Evolutionary conservation across 2,797 vertebrate species (phyloP).

Genomic region (Oryzias sinensis): DNA sequence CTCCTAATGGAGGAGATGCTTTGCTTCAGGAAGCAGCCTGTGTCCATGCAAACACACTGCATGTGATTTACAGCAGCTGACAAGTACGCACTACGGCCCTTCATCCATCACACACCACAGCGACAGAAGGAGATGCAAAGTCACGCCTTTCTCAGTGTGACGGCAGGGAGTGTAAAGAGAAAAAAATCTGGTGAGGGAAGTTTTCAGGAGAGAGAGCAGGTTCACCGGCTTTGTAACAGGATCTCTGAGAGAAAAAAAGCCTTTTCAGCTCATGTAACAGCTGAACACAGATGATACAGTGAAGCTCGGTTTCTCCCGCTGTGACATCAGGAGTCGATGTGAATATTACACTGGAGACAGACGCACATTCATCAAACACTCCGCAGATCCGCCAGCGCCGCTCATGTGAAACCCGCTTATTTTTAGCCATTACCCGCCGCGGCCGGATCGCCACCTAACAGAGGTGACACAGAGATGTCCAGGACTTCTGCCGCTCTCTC

Average conservation of each 20-base stretch:
- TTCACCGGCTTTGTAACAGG: too few relatives aligned
- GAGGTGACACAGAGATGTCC: constrained; percentile 16
- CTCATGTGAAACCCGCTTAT: constrained; percentile 7
- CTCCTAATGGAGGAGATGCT: too few relatives aligned
- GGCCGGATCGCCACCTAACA: constrained; percentile 13
- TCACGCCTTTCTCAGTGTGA: too few relatives aligned
- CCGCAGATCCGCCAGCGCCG: constrained; percentile 5
- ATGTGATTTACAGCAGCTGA: constrained; percentile 2
- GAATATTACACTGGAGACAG: constrained; percentile 6
- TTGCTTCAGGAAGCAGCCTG: too few relatives aligned
- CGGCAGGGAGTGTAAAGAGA: too few relatives aligned
- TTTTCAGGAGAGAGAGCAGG: too few relatives aligned
- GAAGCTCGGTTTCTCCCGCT: constrained; percentile 2
- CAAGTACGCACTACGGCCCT: too few relatives aligned
- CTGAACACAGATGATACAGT: neutral
- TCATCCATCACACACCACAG: too few relatives aligned
- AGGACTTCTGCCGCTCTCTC: constrained; percentile 36
- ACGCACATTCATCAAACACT: constrained; percentile 9
- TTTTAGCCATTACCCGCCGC: constrained; percentile 15
- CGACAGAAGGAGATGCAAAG: too few relatives aligned
- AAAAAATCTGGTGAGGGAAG: too few relatives aligned
- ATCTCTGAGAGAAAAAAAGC: too few relatives aligned
- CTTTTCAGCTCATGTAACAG: too few relatives aligned
- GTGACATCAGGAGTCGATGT: constrained; percentile 14
- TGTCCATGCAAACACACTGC: neutral